Base-by-base conservation (phyloP, 2,888 invertebrate genomes). In the Resseliella maxima region DNA sequence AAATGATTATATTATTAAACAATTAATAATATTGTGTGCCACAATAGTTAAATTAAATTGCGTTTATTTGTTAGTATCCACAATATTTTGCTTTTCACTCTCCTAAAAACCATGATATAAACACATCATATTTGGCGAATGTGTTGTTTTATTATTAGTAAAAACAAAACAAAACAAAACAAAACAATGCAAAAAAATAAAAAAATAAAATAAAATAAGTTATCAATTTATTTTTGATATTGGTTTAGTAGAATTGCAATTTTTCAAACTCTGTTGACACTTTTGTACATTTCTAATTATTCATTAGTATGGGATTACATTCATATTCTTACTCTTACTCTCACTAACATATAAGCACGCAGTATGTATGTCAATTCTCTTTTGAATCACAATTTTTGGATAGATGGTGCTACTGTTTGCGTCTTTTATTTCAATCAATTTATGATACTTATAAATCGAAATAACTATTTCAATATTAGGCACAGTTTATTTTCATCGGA, bases 241-340 rank as follows among this genome's bases (percentile, higher is more conserved):
- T 12, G 18, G 18, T 41, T 41, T 18, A 50, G 8, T 72, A 15
- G 31, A 35, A n/a, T 15, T 31, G 31, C 1, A 72, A 6, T 50
- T 50, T 50, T 35, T 15, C 5, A 72, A 72, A 21, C 35, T 72
- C 46, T 72, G 72, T 72, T 72, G 72, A 72, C 72, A 72, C 72
- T 72, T 72, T 35, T 59, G 1, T 41, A 5, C 12, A 8, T 41
- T 12, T 41, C 41, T 41, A 8, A 50, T 18, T 8, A 18, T 35
- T 31, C 72, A 72, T 72, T 72, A 1, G 0, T 27, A 31, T 2
- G 72, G 72, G 72, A n/a, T 31, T 31, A 72, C 72, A 72, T 72
- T 72, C 31, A 72, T 35, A 72, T 31, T 21, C 59, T 59, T n/a
- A n/a, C n/a, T 59, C 2, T 24, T 15, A 15, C 46, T 24, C 3